Conservation (phyloP, 2,113 vertebrate species). For the Ptilonorhynchus violaceus region DNA sequence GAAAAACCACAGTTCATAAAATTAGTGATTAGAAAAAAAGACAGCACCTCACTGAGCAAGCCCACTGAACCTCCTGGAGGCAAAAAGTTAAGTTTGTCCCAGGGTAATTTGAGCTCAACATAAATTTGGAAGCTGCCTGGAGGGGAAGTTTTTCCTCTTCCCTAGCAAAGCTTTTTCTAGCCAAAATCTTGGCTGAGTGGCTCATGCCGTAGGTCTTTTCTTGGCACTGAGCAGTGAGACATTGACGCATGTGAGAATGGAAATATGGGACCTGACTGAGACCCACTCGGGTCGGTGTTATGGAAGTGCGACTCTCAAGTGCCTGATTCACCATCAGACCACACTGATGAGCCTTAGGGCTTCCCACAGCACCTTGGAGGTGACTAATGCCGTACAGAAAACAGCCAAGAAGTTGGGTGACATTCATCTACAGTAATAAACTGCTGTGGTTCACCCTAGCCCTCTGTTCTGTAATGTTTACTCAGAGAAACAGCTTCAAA, state of each 20-base stretch:
- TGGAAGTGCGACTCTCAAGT: not conserved
- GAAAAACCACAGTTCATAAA: not conserved
- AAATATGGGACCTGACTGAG: not conserved
- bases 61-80: not conserved
- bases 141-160: not conserved
- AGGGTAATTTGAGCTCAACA: not conserved
- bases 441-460: not conserved
- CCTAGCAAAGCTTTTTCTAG: not conserved
- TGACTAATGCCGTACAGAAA: not conserved
- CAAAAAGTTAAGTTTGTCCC: not conserved
- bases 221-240: not conserved
- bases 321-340: not conserved
- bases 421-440: not conserved
- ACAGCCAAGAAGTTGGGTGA: not conserved
- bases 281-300: not conserved
- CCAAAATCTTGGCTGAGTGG: not conserved
- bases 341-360: not conserved
- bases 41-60: not conserved
- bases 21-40: not conserved
- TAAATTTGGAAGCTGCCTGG: slow-evolving; percentile 12
- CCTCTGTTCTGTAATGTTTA: not conserved
- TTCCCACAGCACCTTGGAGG: not conserved
- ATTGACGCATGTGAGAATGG: slow-evolving; percentile 16
- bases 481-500: not conserved
- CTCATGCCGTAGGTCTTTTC: not conserved